Conservation (phyloP, 2,797 vertebrate species). For the Pyrocephalus nanus region DNA sequence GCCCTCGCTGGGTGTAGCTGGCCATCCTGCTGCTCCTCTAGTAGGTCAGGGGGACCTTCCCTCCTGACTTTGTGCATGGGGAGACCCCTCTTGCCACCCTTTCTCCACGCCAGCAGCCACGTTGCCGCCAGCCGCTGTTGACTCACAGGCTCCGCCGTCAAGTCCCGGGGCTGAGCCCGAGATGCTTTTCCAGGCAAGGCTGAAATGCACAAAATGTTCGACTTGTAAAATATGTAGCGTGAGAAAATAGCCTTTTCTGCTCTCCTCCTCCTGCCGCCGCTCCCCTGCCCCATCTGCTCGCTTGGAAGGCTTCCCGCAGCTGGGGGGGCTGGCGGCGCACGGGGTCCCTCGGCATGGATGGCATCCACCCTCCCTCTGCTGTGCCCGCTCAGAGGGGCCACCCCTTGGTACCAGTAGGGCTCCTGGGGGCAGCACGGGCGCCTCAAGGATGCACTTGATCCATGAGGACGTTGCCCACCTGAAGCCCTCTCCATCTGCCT, state of each 20-base stretch:
- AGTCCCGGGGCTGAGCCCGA: not conserved
- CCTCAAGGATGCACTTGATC: not conserved
- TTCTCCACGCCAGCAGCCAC: not conserved
- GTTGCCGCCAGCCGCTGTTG: not conserved
- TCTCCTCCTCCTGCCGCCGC: conserved; percentile 40
- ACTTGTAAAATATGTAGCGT: conserved; percentile 57
- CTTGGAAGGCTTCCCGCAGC: conserved; percentile 71
- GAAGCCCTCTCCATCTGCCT: not conserved
- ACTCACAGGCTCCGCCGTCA: not conserved
- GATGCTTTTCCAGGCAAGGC: conserved; percentile 37
- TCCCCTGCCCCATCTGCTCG: conserved; percentile 72
- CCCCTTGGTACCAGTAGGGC: not conserved
- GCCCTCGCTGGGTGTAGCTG: not conserved
- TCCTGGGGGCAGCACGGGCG: not conserved
- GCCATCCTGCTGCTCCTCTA: not conserved
- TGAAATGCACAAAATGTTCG: conserved; percentile 47
- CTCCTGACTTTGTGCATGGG: rapidly evolving
- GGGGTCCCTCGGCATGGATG: not conserved
- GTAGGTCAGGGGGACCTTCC: not conserved
- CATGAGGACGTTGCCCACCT: rapidly evolving
- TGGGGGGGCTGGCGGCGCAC: not conserved
- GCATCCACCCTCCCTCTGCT: not conserved
- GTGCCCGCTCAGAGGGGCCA: rapidly evolving
- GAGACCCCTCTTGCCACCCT: not conserved
- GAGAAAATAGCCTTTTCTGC: conserved; percentile 64